phyloP scores from a whole-genome alignment of 2,797 vertebrate genomes.

The Chlorospingus semifuscus region DNA sequence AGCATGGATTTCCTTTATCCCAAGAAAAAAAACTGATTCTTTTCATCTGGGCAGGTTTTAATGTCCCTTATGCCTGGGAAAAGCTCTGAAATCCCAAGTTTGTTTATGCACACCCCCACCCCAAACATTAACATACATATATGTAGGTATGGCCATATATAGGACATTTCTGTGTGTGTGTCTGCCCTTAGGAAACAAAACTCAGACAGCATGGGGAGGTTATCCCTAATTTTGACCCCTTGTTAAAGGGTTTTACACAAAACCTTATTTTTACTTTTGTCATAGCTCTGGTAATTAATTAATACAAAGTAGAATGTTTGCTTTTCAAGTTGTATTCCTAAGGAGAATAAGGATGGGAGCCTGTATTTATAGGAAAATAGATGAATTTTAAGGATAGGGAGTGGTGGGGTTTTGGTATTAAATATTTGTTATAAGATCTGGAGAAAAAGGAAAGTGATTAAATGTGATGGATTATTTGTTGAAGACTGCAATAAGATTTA shows the following conservation, averaged over 20 bases:
- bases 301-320: background rate
- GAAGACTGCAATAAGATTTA: background rate
- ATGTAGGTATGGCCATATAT: too few species aligned
- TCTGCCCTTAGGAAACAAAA: background rate
- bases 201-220: background rate
- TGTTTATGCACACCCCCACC: background rate
- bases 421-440: background rate
- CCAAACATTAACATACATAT: fast-evolving
- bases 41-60: background rate
- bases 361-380: background rate
- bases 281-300: background rate
- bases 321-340: background rate
- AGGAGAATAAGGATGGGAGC: background rate
- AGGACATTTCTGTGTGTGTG: background rate
- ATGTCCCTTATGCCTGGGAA: background rate
- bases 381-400: background rate
- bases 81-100: background rate
- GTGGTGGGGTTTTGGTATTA: background rate
- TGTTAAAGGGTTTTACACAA: background rate
- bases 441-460: background rate
- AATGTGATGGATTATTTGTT: background rate
- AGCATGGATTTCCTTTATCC: background rate
- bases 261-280: background rate
- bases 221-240: background rate
- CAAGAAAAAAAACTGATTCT: background rate